Evolutionary conservation across 2,113 vertebrate species (phyloP).

Genomic region (Epinephelus moara): DNA sequence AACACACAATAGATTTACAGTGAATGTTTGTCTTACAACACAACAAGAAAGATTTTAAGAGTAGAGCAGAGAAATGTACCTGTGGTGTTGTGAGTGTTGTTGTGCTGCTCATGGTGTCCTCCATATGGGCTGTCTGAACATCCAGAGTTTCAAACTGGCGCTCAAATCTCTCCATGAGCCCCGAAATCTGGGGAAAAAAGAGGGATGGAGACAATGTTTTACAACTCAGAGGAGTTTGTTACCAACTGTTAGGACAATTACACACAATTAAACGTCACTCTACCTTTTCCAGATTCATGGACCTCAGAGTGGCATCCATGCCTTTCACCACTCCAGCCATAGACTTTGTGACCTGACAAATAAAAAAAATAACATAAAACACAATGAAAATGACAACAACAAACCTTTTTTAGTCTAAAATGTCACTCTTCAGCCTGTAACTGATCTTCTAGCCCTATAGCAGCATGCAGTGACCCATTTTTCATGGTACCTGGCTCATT

Average conservation of each 20-base stretch:
- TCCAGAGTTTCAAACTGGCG: slow-evolving; percentile 97
- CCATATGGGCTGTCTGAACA: slow-evolving; percentile 96
- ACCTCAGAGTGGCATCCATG: slow-evolving; percentile 93
- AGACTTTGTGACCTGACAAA: slow-evolving; percentile 92
- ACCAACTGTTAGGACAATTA: too few species aligned
- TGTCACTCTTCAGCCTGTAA: not conserved
- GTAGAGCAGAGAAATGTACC: slow-evolving; percentile 66
- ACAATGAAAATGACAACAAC: not conserved
- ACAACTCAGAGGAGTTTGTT: not conserved
- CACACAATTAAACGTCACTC: not conserved
- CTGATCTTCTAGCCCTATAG: not conserved
- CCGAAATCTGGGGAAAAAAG: slow-evolving; percentile 87
- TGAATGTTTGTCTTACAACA: slow-evolving; percentile 2
- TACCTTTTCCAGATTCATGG: slow-evolving; percentile 99
- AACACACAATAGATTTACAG: slow-evolving; percentile 55
- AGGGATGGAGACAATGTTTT: not conserved
- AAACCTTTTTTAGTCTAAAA: not conserved
- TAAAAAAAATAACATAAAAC: not conserved
- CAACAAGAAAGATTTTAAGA: not conserved
- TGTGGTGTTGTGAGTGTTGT: slow-evolving; percentile 97
- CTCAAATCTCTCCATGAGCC: slow-evolving; percentile 95
- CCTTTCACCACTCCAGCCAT: slow-evolving; percentile 98
- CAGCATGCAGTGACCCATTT: not conserved
- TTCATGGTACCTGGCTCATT: slow-evolving; percentile 92
- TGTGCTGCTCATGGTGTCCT: slow-evolving; percentile 97